Evolutionary conservation across 2,888 invertebrate genomes (phyloP), one percentile per base, ranked within the genome.

Genomic region (Athalia circularis): DNA sequence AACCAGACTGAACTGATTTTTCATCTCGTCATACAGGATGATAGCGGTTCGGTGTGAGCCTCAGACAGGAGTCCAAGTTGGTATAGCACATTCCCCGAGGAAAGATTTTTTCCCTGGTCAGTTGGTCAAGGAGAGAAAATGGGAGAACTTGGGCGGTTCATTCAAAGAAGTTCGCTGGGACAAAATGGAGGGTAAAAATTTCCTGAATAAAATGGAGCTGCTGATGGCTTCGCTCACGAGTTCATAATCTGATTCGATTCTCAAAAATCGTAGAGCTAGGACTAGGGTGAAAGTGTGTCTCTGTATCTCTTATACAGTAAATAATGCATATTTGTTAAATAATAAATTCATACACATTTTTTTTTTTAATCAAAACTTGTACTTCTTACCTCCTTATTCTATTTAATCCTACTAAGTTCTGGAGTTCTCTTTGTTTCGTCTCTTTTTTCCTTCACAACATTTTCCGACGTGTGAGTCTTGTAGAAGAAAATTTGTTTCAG

Each of bases 181-280:
- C 82, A 97, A 97, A 91, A 96, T 99, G 94, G 98, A 98, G 89
- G 98, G 99, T 74, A 96, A 96, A 87, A 98, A 98, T 91, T 98
- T 99, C 89, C 92, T 98, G 5, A 98, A 97, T 88, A 98, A 98
- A 92, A 97, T 98, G 95, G 98, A 99, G 91, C 92, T 98, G 84
- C 93, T 98, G 5, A 98, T 98, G 98, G 98, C 98, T 78, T 95
- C 95, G 85, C 91, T 96, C 11, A 95, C 95, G 81, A 95, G 95
- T 87, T 94, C 94, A 81, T 95, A 94, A 84, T 62, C 93, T 70
- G 7, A 57, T 57, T 54, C 45, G 5, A 68, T 4, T 54, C 4
- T 52, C 9, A 52, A 15, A 54, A 13, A 6, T 8, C 29, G 1
- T 29, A 29, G 2, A 0, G 29, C 29, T 29, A 29, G 29, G 29